phyloP scores from a whole-genome alignment of 1,140 invertebrate species.

The Asbolus verrucosus region DNA sequence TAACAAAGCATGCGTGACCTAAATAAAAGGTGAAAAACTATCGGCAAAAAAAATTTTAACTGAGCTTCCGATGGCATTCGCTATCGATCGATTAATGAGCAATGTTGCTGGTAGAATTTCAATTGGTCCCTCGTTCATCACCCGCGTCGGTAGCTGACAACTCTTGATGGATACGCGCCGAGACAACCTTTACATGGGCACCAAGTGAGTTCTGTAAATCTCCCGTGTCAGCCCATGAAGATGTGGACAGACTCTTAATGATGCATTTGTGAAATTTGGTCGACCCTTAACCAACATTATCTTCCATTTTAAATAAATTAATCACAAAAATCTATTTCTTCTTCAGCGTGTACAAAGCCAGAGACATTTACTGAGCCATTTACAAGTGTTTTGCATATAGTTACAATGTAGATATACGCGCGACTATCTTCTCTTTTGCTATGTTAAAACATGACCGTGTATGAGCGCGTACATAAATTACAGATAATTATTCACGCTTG shows the following conservation, averaged over 20 bases:
- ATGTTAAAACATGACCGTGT: conserved; percentile 34
- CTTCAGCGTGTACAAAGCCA: conserved; percentile 1
- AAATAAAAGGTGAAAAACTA: too few relatives aligned
- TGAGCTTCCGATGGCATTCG: too few relatives aligned
- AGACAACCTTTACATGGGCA: conserved; percentile 32
- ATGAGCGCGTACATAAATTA: conserved; percentile 42
- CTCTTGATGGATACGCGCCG: conserved; percentile 29
- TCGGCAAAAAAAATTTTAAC: too few relatives aligned
- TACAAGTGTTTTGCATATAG: conserved; percentile 33
- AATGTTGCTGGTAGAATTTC: conserved; percentile 18
- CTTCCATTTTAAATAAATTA: too few relatives aligned
- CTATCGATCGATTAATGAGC: background rate
- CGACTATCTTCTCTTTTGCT: conserved; percentile 26
- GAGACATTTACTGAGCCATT: conserved; percentile 35
- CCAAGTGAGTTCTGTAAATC: conserved; percentile 42
- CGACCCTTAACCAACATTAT: background rate
- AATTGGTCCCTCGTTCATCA: conserved; percentile 26
- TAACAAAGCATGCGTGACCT: too few relatives aligned
- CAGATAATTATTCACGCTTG: conserved; percentile 41
- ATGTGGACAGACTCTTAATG: conserved; percentile 33
- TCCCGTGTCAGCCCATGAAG: conserved; percentile 4
- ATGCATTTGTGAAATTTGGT: conserved; percentile 27
- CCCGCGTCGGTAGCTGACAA: conserved; percentile 30
- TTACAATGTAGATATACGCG: conserved; percentile 37
- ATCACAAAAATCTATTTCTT: conserved; percentile 8